A percentile compares a stretch with the other conserved stretches of the same genome.
These are phyloP conservation scores for Drosophila kokeensis DNA, from an alignment of 2,888 invertebrate species.

Conservation along the genomic window DNA sequence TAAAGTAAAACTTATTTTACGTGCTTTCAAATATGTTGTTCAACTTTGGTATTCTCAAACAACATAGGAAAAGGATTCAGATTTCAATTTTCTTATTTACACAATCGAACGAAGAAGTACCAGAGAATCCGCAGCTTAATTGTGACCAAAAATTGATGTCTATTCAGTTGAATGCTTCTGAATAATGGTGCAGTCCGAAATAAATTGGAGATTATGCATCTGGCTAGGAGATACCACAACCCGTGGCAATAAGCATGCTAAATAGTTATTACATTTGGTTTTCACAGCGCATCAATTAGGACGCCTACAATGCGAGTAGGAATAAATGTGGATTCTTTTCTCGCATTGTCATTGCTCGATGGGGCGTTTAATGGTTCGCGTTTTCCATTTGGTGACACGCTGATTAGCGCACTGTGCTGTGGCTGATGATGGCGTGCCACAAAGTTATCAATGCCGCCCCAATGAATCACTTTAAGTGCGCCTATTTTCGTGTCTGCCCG, in stretches of 20 bases:
- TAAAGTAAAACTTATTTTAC: not conserved
- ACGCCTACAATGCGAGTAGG: not conserved
- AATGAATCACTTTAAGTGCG: slow-evolving; percentile 73
- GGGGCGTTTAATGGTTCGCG: slow-evolving; percentile 40
- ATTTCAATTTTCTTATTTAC: not conserved
- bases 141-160: not conserved
- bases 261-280: slow-evolving; percentile 8
- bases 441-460: slow-evolving; percentile 67
- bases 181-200: not conserved
- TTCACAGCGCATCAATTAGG: slow-evolving; percentile 22
- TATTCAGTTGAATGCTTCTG: not conserved
- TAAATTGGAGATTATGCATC: slow-evolving; percentile 5
- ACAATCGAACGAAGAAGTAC: not conserved
- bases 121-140: not conserved
- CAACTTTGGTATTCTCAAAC: not conserved
- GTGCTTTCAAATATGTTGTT: not conserved
- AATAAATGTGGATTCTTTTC: slow-evolving; percentile 33
- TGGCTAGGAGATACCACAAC: not conserved
- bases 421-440: slow-evolving; percentile 61
- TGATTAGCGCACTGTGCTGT: slow-evolving; percentile 36
- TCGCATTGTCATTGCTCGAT: slow-evolving; percentile 40
- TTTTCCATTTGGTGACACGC: slow-evolving; percentile 44
- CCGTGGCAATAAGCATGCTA: not conserved
- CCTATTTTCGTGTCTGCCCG: slow-evolving; percentile 48
- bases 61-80: not conserved